A percentile compares a stretch with the other conserved stretches of the same genome.
These are phyloP conservation scores for Drosophila tropicalis DNA, from an alignment of 1,140 invertebrate genomes.

Conservation along the genomic window DNA sequence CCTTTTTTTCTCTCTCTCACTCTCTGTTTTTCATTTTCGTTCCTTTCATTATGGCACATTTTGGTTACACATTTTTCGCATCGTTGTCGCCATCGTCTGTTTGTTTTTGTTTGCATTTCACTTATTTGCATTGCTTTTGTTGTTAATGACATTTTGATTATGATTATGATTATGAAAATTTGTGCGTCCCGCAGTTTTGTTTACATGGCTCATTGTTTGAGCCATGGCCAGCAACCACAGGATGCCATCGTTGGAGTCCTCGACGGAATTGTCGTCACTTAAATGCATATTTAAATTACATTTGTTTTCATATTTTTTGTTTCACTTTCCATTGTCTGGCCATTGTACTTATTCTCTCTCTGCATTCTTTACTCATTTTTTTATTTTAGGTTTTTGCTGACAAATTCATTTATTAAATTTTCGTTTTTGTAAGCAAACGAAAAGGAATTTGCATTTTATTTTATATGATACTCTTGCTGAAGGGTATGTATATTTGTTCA, in stretches of 20 bases:
- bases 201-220: slow-evolving; percentile 79
- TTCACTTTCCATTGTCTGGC: slow-evolving; percentile 50
- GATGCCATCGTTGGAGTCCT: slow-evolving; percentile 40
- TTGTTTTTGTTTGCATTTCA: slow-evolving; percentile 62
- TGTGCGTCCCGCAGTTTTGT: slow-evolving; percentile 64
- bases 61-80: slow-evolving; percentile 73
- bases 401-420: slow-evolving; percentile 66
- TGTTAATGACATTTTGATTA: slow-evolving; percentile 82
- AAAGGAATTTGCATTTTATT: slow-evolving; percentile 38
- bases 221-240: slow-evolving; percentile 56
- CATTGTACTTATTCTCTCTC: slow-evolving; percentile 23
- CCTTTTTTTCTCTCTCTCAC: slow-evolving; percentile 45
- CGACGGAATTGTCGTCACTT: slow-evolving; percentile 58
- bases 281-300: slow-evolving; percentile 78
- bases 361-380: slow-evolving; percentile 47
- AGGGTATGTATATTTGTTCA: too few species aligned
- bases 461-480: slow-evolving; percentile 7
- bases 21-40: slow-evolving; percentile 51
- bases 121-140: slow-evolving; percentile 79
- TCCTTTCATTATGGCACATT: slow-evolving; percentile 75
- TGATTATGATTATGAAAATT: slow-evolving; percentile 82
- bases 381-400: slow-evolving; percentile 2
- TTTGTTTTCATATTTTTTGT: slow-evolving; percentile 62
- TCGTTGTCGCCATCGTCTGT: slow-evolving; percentile 55
- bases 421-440: slow-evolving; percentile 26